Conservation (phyloP, 2,113 vertebrate genomes). For the Stictonetta naevosa region DNA sequence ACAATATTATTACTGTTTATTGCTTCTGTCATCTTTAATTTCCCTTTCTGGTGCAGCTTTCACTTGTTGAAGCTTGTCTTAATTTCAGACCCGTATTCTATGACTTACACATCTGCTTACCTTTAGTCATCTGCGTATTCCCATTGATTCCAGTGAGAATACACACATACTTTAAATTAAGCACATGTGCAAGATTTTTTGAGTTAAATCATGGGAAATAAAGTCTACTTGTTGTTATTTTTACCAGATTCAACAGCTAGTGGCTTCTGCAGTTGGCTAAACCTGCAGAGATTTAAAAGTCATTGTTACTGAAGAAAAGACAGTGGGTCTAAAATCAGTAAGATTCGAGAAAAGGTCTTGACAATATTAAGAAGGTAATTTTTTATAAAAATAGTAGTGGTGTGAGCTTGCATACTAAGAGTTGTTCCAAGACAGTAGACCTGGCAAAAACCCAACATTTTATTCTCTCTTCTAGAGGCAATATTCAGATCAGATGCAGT, state of each 20-base stretch:
- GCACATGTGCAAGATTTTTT: neutral
- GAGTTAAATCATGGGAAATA: slow-evolving; percentile 7
- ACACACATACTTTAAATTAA: neutral
- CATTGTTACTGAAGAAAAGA: neutral
- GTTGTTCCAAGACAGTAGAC: slow-evolving; percentile 56
- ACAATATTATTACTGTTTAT: neutral
- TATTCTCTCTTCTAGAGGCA: neutral
- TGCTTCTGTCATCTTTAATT: slow-evolving; percentile 41
- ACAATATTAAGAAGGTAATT: neutral
- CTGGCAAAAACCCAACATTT: slow-evolving; percentile 14
- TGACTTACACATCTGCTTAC: slow-evolving; percentile 50
- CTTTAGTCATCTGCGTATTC: neutral
- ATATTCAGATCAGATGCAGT: neutral
- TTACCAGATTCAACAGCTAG: neutral
- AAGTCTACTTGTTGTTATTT: slow-evolving; percentile 17
- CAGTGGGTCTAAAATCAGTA: neutral
- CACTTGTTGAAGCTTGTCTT: slow-evolving; percentile 24
- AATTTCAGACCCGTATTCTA: neutral
- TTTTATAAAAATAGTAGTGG: neutral
- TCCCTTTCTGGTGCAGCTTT: neutral
- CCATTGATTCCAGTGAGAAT: neutral
- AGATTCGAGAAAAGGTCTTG: neutral
- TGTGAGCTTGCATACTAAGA: neutral
- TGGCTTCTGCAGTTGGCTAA: slow-evolving; percentile 18
- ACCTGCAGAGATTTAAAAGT: neutral